Conservation (phyloP, 2,113 vertebrate genomes). For the Trochalopteron elliotii region DNA sequence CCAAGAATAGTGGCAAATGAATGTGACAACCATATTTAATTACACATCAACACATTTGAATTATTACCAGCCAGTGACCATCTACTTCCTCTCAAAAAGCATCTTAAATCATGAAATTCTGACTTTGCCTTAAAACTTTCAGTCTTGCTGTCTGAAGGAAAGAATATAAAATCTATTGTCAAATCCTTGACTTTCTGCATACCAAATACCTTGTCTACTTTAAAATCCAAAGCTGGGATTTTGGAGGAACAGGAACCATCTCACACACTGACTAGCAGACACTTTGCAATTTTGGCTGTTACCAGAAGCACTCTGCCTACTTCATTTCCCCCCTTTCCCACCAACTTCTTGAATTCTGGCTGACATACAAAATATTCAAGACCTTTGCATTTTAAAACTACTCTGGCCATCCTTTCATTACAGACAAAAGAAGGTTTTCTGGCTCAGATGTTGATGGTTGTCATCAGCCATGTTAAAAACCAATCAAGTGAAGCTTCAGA, state of each 20-base stretch:
- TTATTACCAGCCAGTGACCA: not conserved
- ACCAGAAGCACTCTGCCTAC: not conserved
- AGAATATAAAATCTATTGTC: not conserved
- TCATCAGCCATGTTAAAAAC: not conserved
- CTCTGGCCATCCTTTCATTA: not conserved
- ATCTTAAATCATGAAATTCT: not conserved
- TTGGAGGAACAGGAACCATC: not conserved
- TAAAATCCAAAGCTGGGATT: not conserved
- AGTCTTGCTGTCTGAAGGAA: not conserved
- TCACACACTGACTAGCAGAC: rapidly evolving
- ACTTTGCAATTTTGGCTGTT: not conserved
- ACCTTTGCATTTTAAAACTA: not conserved
- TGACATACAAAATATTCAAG: not conserved
- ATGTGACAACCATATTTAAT: not conserved
- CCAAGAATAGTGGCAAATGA: not conserved
- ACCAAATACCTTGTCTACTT: not conserved
- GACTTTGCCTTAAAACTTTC: not conserved
- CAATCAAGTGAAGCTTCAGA: not conserved
- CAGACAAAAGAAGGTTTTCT: not conserved
- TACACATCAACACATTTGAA: not conserved
- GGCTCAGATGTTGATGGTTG: not conserved
- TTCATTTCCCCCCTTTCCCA: not conserved
- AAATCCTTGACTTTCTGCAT: not conserved
- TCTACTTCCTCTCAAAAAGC: not conserved
- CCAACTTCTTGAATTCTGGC: not conserved